Evolutionary conservation across 1,140 invertebrate species (phyloP), one percentile per base, ranked within the genome.

Genomic region (Drosophila burlai): DNA sequence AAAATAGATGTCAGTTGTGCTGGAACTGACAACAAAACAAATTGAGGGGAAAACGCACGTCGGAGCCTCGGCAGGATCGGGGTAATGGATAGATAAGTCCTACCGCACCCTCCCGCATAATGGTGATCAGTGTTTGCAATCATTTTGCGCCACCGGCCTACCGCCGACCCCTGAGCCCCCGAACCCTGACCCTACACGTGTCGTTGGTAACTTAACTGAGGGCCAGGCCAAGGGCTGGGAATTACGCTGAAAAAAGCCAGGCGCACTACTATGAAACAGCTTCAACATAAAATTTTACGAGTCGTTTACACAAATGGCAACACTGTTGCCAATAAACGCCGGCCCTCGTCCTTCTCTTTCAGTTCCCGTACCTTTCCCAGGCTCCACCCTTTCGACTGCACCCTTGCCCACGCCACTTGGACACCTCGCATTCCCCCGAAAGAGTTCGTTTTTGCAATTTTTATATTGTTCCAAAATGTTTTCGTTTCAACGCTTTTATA

Each of bases 261-360:
- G 26, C 43, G 60, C 67, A 67, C 54, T 58, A 80, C 63, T 60
- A 73, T 72, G 67, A 60, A 72, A 63, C 65, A 60, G 77, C 84
- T 67, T 73, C 81, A 84, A 66, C 87, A 89, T 89, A 90, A 90
- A 89, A 90, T 90, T 89, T 89, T 90, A 89, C 85, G 85, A 89
- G 71, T 89, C 85, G 85, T 84, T 89, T 89, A 89, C 85, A 90
- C 85, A 89, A 89, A 89, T 89, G 76, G 85, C 85, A 89, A 89
- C 85, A 89, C 85, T 90, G 85, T 89, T 89, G 85, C 85, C 85
- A 89, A 90, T 89, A 89, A 89, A 89, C 81, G 67, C 81, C 62
- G 52, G 55, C 47, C 64, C 49, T 45, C 43, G 50, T 43, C 36
- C 45, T 47, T 26, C 29, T 18, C 26, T 24, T 31, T 15, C 16